These are phyloP conservation scores for Lordiphosa mommai DNA, from an alignment of 1,140 invertebrate species.

Conservation along the genomic window DNA sequence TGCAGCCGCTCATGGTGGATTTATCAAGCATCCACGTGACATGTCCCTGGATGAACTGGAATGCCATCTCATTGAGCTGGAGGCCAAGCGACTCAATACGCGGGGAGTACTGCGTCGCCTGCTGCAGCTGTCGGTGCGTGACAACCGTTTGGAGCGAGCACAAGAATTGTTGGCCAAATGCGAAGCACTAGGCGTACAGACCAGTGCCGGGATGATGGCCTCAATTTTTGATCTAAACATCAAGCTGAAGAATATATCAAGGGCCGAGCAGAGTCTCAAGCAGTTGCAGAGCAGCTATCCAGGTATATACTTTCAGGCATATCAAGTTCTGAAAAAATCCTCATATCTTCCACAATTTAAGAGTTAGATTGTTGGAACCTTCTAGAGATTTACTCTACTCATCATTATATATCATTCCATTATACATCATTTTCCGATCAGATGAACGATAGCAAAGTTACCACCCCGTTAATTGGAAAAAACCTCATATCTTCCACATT, in stretches of 20 bases:
- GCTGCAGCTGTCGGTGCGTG: constrained; percentile 77
- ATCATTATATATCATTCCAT: no score
- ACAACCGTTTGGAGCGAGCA: constrained; percentile 79
- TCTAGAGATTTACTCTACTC: no score
- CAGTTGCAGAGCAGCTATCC: constrained; percentile 58
- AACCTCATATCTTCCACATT: no score
- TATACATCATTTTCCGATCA: no score
- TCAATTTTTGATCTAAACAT: constrained; percentile 79
- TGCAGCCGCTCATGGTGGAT: constrained; percentile 18
- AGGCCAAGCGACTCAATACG: constrained; percentile 79
- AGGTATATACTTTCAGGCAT: no score
- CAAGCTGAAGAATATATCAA: constrained; percentile 63
- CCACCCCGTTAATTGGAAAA: no score
- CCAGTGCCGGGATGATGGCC: constrained; percentile 80
- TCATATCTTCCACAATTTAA: no score
- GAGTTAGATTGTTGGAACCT: no score
- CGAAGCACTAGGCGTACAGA: constrained; percentile 64
- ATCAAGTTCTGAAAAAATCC: no score
- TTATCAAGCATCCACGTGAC: constrained; percentile 73
- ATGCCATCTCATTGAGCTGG: constrained; percentile 80
- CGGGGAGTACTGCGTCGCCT: constrained; percentile 80
- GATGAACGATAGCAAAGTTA: no score
- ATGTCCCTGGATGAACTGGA: constrained; percentile 81
- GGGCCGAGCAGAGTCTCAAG: constrained; percentile 68
- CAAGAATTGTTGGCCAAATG: constrained; percentile 78